Conservation (phyloP, 2,113 vertebrate genomes). For the Sinocyclocheilus anshuiensis region DNA sequence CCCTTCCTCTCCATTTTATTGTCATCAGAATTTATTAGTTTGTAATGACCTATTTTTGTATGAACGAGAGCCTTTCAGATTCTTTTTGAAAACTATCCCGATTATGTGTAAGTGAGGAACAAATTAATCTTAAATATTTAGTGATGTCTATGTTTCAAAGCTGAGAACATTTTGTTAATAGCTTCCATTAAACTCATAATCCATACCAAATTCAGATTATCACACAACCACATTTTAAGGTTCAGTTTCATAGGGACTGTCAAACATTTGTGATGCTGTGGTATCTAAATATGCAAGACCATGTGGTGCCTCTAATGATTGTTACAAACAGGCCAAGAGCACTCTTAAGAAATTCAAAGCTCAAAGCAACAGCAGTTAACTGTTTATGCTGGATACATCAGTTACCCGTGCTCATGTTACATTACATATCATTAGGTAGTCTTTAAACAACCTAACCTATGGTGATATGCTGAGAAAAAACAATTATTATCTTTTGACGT, state of each 20-base stretch:
- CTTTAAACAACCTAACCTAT: neutral
- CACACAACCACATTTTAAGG: neutral
- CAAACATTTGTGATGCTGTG: neutral
- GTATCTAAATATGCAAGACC: neutral
- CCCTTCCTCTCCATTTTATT: constrained; percentile 1
- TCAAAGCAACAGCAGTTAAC: neutral
- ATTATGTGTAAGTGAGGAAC: neutral
- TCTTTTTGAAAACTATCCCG: neutral
- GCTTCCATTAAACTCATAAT: neutral
- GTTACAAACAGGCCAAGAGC: neutral
- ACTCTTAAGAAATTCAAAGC: neutral
- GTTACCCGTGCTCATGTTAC: neutral
- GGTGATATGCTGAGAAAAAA: neutral
- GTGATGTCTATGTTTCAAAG: neutral
- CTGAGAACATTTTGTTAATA: neutral
- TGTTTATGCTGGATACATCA: neutral
- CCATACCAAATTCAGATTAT: neutral
- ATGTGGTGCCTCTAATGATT: neutral
- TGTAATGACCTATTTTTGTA: constrained; percentile 40
- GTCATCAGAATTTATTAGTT: neutral
- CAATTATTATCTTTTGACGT: neutral
- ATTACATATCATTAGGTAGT: neutral
- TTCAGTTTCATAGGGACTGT: neutral
- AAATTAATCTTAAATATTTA: neutral
- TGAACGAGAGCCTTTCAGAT: neutral